Base-by-base conservation (phyloP, 2,797 vertebrate genomes). In the Heliangelus exortis region DNA sequence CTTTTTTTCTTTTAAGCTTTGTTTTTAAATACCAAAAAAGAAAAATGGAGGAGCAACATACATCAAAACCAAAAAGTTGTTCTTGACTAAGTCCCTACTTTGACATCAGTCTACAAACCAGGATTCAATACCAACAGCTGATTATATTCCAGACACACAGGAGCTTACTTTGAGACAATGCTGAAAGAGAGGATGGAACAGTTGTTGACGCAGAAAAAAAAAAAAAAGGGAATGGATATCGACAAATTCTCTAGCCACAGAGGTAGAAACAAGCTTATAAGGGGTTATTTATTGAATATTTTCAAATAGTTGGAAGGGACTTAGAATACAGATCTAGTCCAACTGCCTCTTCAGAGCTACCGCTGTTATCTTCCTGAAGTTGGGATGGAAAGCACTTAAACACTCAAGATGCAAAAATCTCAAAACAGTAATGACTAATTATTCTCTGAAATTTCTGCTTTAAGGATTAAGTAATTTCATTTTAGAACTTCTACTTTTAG, bases 351-450 rank as follows among this genome's bases (percentile, higher is more conserved):
- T 33, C 6, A 67, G 29, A 92, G 61, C 15, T 29, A 19, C 22
- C 9, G 0, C 7, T 20, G 13, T 0, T 0, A 25, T 69, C 22
- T 20, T 67, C 31, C 31, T 53, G 54, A 62, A 78, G 61, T 2
- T 7, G 31, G 8, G 7, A 75, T 14, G 16, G 31, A 75, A 61
- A 72, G 29, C 28, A 68, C 9, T 73, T 31, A 23, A 14, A 69
- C 13, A 39, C 23, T 48, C 17, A 57, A 83, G 48, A 34, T 7
- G 16, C 9, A 48, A 62, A 81, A 72, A 43, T 25, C 55, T 34
- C 51, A 21, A 34, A 58, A 15, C 33, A 62, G 13, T 28, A 43
- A 72, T n/a, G 29, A 72, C 29, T 78, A 54, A 61, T 17, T 58
- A 34, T n/a, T 69, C 51, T 63, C 72, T 26, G 10, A 69, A 89